Base-by-base conservation (phyloP, 2,797 vertebrate species). In the Catamblyrhynchus diadema region DNA sequence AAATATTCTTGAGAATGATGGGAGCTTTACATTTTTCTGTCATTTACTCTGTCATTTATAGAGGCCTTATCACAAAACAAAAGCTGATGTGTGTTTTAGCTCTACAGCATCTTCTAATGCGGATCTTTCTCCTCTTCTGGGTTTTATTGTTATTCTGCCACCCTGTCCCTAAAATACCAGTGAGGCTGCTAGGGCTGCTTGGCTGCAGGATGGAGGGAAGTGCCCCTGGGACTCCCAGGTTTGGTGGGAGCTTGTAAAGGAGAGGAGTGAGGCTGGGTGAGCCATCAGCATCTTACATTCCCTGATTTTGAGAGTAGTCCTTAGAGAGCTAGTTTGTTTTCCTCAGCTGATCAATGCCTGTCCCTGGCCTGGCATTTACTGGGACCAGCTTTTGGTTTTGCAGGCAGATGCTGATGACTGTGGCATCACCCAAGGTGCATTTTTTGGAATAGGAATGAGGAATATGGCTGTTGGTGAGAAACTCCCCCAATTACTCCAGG, bases 21-120 rank as follows among this genome's bases (percentile, higher is more conserved):
- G 86, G 88, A 92, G 45, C 67, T 93, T 77, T 64, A 39, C 24
- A n/a, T 94, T 93, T 79, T 73, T 86, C 84, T 87, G 54, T 89
- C 78, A 3, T 85, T 93, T 75, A 89, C 48, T 73, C 62, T 18
- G 12, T 75, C 80, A 4, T 88, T 88, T 78, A 53, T n/a, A 72
- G 59, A 67, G 69, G 44, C 1, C 3, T 65, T 91, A 70, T 69
- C 24, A 30, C 65, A 78, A 89, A 93, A 64, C 20, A 32, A 73
- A 91, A 92, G 67, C 72, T 44, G 56, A 37, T 39, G 47, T 37
- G 56, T 71, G 30, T 62, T 92, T 91, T 53, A 79, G 80, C 51
- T 86, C 71, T 44, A 37, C 33, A 30, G 28, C n/a, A 35, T 65
- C 69, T 87, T 83, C 74, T 56, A n/a, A 32, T 60, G 54, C 37